Evolutionary conservation across 2,113 vertebrate species (phyloP).

Genomic region (Ophthalmolycus amberensis): DNA sequence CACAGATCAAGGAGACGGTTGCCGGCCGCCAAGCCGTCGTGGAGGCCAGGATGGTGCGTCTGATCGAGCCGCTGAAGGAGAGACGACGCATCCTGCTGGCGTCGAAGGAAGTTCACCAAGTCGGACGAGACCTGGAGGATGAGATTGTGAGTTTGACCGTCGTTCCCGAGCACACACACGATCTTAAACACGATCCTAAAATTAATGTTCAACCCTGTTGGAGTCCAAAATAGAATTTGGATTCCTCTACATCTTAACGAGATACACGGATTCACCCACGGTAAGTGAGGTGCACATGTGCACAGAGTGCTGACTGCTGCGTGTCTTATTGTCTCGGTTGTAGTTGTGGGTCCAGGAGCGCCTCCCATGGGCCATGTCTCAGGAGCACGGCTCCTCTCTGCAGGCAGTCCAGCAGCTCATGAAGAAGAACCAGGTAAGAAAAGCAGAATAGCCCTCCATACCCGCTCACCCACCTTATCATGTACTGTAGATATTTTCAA

Average conservation of each 20-base stretch:
- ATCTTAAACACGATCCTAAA: background rate
- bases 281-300: background rate
- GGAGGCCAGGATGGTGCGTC: constrained; percentile 89
- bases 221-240: background rate
- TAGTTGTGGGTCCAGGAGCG: constrained; percentile 93
- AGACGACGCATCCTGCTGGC: constrained; percentile 89
- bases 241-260: background rate
- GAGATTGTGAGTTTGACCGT: constrained; percentile 86
- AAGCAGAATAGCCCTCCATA: background rate
- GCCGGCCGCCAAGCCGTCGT: constrained; percentile 84
- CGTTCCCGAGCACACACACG: background rate
- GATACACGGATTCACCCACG: background rate
- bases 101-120: constrained; percentile 94
- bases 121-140: constrained; percentile 91
- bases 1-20: constrained; percentile 82
- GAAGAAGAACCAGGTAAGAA: constrained; percentile 92
- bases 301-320: background rate
- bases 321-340: constrained; percentile 4
- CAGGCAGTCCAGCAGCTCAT: constrained; percentile 92
- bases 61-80: constrained; percentile 93
- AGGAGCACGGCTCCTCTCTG: constrained; percentile 88
- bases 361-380: constrained; percentile 87
- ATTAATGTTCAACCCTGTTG: background rate
- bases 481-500: background rate
- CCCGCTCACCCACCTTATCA: background rate